Evolutionary conservation across 2,113 vertebrate species (phyloP).

Genomic region (Maccullochella peelii): DNA sequence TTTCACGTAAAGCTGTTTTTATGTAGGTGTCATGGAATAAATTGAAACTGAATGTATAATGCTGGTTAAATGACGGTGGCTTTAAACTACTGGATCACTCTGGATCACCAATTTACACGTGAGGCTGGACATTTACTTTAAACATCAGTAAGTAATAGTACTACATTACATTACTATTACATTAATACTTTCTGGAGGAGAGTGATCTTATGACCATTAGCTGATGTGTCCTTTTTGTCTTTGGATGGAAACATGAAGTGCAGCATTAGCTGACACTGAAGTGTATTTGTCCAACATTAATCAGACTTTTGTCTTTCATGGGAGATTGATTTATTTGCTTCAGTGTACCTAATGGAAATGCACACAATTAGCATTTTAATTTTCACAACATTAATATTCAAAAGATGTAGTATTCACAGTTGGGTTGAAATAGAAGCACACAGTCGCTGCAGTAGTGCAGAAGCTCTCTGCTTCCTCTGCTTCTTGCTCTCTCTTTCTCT

Average conservation of each 20-base stretch:
- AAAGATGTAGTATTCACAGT: constrained; percentile 7
- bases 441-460: no score
- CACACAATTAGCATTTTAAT: constrained; percentile 34
- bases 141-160: no score
- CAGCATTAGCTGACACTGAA: background rate
- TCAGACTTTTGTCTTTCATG: constrained; percentile 8
- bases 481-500: background rate
- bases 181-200: background rate
- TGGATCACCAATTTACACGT: background rate
- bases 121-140: background rate
- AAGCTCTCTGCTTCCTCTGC: background rate
- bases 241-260: background rate
- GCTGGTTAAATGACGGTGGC: background rate
- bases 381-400: constrained; percentile 37
- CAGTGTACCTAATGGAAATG: constrained; percentile 19
- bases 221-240: background rate
- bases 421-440: constrained; percentile 6
- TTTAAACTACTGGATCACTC: background rate
- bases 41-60: background rate
- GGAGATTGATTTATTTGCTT: constrained; percentile 14
- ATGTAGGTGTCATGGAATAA: background rate
- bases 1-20: background rate
- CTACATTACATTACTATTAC: no score
- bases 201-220: background rate
- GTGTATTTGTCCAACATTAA: constrained; percentile 8